Conservation (phyloP, 2,113 vertebrate genomes). For the Anolis sagrei region DNA sequence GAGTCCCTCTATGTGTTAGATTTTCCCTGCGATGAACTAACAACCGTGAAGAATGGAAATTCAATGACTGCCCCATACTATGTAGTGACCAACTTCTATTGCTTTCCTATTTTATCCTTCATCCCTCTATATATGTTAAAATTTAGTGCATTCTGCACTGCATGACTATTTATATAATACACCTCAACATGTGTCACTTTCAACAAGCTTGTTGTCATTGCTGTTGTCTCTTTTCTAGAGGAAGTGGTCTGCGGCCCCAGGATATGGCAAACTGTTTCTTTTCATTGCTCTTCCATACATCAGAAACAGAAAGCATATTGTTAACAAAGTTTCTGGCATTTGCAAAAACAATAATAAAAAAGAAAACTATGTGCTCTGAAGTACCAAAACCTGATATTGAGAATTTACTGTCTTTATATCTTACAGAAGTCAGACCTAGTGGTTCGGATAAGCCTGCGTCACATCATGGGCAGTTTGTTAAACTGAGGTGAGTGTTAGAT, state of each 20-base stretch:
- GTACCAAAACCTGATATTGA: constrained; percentile 22
- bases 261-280: not conserved
- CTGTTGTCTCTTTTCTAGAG: not conserved
- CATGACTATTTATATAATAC: not conserved
- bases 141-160: not conserved
- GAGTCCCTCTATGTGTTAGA: not conserved
- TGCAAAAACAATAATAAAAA: constrained; percentile 1
- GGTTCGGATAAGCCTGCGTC: constrained; percentile 65
- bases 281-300: not conserved
- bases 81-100: not conserved
- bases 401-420: constrained; percentile 45
- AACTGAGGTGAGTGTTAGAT: constrained; percentile 58
- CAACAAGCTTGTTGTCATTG: not conserved
- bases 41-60: not conserved
- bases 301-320: not conserved
- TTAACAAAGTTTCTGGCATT: not conserved
- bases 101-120: not conserved
- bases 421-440: constrained; percentile 55
- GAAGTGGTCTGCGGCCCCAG: not conserved
- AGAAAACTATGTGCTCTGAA: not conserved
- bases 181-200: not conserved
- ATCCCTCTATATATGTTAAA: not conserved
- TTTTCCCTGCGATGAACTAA: not conserved
- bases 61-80: not conserved
- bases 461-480: constrained; percentile 60